These are phyloP conservation scores for Calyptommatus sinebrachiatus DNA, from an alignment of 2,113 vertebrate species.

Conservation along the genomic window DNA sequence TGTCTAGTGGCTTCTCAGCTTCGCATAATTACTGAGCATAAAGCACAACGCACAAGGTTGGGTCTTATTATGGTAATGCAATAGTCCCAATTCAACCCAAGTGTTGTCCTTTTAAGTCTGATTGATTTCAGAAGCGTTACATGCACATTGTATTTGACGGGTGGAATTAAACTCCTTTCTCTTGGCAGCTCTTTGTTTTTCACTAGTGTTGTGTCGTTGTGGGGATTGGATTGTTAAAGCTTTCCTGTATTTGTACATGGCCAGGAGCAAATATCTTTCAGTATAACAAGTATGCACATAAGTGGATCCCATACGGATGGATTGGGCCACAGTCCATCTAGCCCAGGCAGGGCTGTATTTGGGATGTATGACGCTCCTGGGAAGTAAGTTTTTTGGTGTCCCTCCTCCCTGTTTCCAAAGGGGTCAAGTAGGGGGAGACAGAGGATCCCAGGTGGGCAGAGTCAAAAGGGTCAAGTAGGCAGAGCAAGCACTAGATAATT, in stretches of 20 bases:
- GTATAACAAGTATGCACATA: too few species aligned
- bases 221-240: background rate
- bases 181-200: background rate
- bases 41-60: background rate
- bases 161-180: background rate
- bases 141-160: background rate
- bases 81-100: background rate
- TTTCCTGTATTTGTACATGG: background rate
- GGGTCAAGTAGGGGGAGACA: too few species aligned
- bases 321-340: too few species aligned
- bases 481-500: too few species aligned
- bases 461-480: too few species aligned
- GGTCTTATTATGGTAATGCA: conserved; percentile 9
- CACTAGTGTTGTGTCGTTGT: background rate
- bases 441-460: too few species aligned
- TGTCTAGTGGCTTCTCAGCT: background rate
- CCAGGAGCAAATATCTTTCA: too few species aligned
- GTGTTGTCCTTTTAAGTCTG: background rate
- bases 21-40: background rate
- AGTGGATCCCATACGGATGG: too few species aligned
- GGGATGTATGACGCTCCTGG: too few species aligned
- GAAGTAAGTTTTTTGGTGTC: too few species aligned
- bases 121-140: background rate
- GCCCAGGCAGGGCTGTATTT: too few species aligned
- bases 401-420: too few species aligned